Base-by-base conservation (phyloP, 2,888 invertebrate species). In the Gisinianus flammeolus region DNA sequence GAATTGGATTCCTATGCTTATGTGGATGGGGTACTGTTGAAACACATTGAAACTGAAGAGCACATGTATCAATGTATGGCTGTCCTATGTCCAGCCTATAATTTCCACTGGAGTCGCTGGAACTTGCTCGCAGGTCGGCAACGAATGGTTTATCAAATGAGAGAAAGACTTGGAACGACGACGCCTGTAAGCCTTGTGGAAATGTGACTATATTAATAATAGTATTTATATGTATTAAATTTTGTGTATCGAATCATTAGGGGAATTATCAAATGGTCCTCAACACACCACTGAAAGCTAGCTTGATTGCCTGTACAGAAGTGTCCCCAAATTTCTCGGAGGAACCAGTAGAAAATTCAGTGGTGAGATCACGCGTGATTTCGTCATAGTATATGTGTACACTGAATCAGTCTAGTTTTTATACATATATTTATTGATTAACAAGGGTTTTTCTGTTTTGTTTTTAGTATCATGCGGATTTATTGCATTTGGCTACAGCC, bases 31-130 rank as follows among this genome's bases (percentile, higher is more conserved):
- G 85, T 87, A 30, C 83, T 87, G n/a, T 82, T 86, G 52, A 89
- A 89, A 81, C 92, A 94, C 84, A 91, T 91, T 88, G 90, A 91
- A 0, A 89, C 91, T 86, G 94, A 94, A 86, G 89, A 91, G 80
- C 94, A 94, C 87, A 88, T 92, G 64, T 85, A 93, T 86, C 91
- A 91, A 80, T 92, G 93, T 82, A 93, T 95, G 91, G 93, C 94
- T 0, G 90, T 91, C 54, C 87, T 93, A 19, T 90, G 91, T 12
- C 89, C 91, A 0, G 90, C 92, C 16, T 93, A 93, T 85, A 92
- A 92, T 86, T 95, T 94, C 85, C 91, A 93, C 31, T 95, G 94
- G 93, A 93, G 93, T 78, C 89, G 86, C 19, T 92, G 92, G 92
- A 93, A 93, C 83, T 87, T 89, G 0, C 84, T 88, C 2, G 90